Base-by-base conservation (phyloP, 2,113 vertebrate species). In the Girardinichthys multiradiatus region DNA sequence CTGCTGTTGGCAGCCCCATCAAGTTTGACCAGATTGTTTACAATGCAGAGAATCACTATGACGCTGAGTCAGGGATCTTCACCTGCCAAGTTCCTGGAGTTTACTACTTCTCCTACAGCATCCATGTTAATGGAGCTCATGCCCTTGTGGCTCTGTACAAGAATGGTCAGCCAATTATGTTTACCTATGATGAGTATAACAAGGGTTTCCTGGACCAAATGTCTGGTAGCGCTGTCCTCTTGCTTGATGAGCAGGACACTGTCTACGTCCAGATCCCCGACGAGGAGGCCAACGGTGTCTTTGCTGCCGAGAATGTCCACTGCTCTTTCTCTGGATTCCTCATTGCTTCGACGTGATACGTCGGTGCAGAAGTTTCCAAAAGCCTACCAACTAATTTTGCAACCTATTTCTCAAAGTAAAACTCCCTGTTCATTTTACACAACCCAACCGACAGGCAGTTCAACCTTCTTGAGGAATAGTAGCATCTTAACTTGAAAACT, bases 261-360 rank as follows among this genome's bases (percentile, higher is more conserved):
- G 97, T 99, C 68, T 99, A 96, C 91, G 84, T 99, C 26, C 96
- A 99, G 86, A 93, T 99, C 89, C 97, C 97, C 15, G 96, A 96
- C 24, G 93, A 96, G 27, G 97, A 98, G 84, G 97, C 96, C 4
- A 97, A 95, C 28, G 98, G 97, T 19, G 94, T 99, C 81, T 99
- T 97, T 83, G 98, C 98, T 21, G 97, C 97, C 9, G 96, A 98
- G 26, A 97, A 98, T 0, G 96, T 98, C 79, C 96, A 98, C 85
- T 99, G 98, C 86, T 98, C 98, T 71, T 99, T 99, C 95, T 97
- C 97, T 93, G 98, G 98, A 79, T 98, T 98, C 91, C 91, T 99
- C 64, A 97, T 99, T 86, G 95, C 93, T 74, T 96, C 94, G 88
- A 96, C 85, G 94, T 96, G 92, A 96, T 98, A 95, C 90, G 86